Evolutionary conservation across 2,888 invertebrate species (phyloP).

Genomic region (Boloria selene): DNA sequence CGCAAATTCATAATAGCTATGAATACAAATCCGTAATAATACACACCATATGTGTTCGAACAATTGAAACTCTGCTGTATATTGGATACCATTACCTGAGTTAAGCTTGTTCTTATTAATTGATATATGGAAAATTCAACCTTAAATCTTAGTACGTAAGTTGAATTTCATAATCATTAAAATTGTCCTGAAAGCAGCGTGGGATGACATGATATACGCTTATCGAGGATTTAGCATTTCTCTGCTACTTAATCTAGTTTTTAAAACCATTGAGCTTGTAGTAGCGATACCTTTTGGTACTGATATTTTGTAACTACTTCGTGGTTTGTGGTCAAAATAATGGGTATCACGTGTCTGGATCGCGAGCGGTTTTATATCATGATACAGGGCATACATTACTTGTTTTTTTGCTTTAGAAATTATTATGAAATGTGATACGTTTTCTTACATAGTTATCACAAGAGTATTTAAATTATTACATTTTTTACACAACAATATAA

Average conservation of each 20-base stretch:
- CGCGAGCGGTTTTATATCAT: slow-evolving; percentile 31
- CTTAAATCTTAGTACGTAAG: slow-evolving; percentile 48
- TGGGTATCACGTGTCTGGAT: slow-evolving; percentile 37
- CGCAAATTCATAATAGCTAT: slow-evolving; percentile 10
- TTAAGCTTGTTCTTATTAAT: slow-evolving; percentile 19
- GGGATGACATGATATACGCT: slow-evolving; percentile 77
- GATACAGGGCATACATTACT: slow-evolving; percentile 18
- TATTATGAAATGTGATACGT: slow-evolving; percentile 13
- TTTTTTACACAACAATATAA: slow-evolving; percentile 5
- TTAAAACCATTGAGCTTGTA: slow-evolving; percentile 75
- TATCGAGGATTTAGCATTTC: slow-evolving; percentile 78
- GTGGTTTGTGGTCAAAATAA: slow-evolving; percentile 42
- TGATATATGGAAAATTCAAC: slow-evolving; percentile 3
- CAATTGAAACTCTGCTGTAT: slow-evolving; percentile 46
- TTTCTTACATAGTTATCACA: background rate
- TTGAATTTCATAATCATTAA: slow-evolving; percentile 37
- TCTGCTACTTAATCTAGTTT: slow-evolving; percentile 79
- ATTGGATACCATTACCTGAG: slow-evolving; percentile 44
- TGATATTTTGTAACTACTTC: slow-evolving; percentile 56
- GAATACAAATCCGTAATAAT: slow-evolving; percentile 18
- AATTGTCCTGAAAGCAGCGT: slow-evolving; percentile 48
- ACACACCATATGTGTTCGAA: slow-evolving; percentile 28
- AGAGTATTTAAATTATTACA: slow-evolving; percentile 9
- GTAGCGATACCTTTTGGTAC: slow-evolving; percentile 64
- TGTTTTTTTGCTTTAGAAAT: slow-evolving; percentile 16